Evolutionary conservation across 2,797 vertebrate species (phyloP), one percentile per base, ranked within the genome.

Genomic region (Poeciliopsis infans): DNA sequence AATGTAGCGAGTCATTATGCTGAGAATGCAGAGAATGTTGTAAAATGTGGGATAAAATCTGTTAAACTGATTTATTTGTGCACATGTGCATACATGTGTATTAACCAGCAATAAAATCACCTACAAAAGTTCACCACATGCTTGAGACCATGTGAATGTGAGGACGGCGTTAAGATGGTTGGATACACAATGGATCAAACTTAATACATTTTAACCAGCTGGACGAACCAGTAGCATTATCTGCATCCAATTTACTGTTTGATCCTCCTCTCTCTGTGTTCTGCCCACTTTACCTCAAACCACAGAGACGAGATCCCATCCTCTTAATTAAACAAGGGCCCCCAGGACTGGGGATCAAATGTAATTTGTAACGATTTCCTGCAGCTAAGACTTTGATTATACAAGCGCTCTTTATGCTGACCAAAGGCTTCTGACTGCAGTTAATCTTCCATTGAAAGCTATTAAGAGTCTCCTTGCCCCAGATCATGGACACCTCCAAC

Each of bases 281-380:
- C 79, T 73, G 76, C 53, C 69, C 76, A 85, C 87, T 87, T 83
- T 83, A 80, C 74, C 74, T 84, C 79, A 75, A 77, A 88, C 87
- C 83, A 86, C 64, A 31, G 61, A 81, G 72, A 90, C 90, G 90
- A 94, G 94, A 93, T 92, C 86, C 82, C 89, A 93, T 95, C 91
- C 86, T 91, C 88, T 94, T 94, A 95, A 96, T 96, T 95, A 95
- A 96, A 95, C 91, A 86, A 74, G 77, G 86, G 89, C 92, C 94
- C 93, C 84, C 86, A 89, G 91, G 88, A 92, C 85, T 79, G 77
- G 61, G 84, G 79, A 89, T 91, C 11, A 92, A 92, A 95, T 92
- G 90, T 88, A 94, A 95, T 96, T 95, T 94, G 92, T 92, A 96
- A 94, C 79, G 93, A 95, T 95, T 94, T 91, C 90, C 90, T 80